Percentiles rank a stretch among this genome's conserved stretches.
Evolutionary conservation across 2,888 invertebrate species (phyloP).

Genomic region (Ectropis crepuscularia): DNA sequence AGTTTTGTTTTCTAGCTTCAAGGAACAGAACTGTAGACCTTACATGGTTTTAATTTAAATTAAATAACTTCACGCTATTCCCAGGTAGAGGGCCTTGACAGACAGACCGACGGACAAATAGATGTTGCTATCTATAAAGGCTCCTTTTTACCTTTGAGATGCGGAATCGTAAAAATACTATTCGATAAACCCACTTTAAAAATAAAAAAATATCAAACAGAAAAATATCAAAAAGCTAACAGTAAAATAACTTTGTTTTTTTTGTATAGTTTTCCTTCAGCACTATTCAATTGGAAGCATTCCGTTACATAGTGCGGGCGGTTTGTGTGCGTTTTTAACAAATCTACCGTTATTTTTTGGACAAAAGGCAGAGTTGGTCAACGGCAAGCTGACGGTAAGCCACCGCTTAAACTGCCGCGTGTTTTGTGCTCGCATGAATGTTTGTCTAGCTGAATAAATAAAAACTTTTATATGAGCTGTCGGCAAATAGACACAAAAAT

Average conservation of each 20-base stretch:
- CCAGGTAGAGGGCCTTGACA: no score
- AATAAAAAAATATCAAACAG: constrained; percentile 3
- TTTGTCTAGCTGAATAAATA: constrained; percentile 8
- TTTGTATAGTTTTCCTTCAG: constrained; percentile 20
- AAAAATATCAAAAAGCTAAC: constrained; percentile 5
- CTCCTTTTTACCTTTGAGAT: no score
- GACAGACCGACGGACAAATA: no score
- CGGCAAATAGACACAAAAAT: no score
- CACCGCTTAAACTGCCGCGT: neutral
- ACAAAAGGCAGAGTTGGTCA: constrained; percentile 3
- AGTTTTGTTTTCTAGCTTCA: no score
- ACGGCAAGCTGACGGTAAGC: constrained; percentile 16
- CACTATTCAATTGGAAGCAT: constrained; percentile 22
- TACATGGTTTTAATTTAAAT: no score
- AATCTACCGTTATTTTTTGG: constrained; percentile 17
- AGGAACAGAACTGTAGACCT: no score
- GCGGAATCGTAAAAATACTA: no score
- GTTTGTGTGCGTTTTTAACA: constrained; percentile 14
- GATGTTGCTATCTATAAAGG: no score
- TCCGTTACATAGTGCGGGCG: constrained; percentile 13
- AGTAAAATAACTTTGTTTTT: constrained; percentile 10
- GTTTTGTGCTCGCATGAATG: neutral
- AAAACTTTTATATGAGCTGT: neutral
- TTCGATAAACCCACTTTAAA: no score
- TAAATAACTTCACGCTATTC: no score